Base-by-base conservation (phyloP, 2,888 invertebrate species). In the Diarsia brunnea region DNA sequence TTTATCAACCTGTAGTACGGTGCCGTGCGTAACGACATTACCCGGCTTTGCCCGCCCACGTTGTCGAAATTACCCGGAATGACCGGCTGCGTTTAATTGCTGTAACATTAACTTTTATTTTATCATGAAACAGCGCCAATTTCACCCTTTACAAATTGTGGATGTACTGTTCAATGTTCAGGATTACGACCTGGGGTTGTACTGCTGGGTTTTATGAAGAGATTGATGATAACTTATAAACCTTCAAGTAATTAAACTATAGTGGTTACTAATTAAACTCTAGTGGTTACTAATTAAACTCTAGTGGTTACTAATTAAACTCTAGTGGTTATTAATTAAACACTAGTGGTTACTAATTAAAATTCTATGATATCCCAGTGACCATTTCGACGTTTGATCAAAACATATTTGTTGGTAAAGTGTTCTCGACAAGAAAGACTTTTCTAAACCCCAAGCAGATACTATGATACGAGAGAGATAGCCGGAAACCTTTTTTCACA, bases 31-130 rank as follows among this genome's bases (percentile, higher is more conserved):
- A 68, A 73, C 75, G 60, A 69, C 63, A 79, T 80, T 63, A 69
- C 58, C 77, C 75, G 49, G 75, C 67, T 78, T 79, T 60, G 66
- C 61, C 78, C 70, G 72, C 55, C 73, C 73, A 47, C 79, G 60
- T 53, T 73, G 73, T 31, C 66, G 74, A 82, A 79, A 87, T 84
- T 85, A 78, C 74, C 49, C 76, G 79, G 74, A 80, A 81, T 85
- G 79, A 67, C 79, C 75, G 69, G 38, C 81, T 85, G 86, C 69
- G 80, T 87, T 84, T 87, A 84, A 88, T 86, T 87, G 84, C 73
- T 73, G 51, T 72, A 79, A 82, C 80, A 87, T 87, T 82, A 81
- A 87, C 76, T 89, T 89, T 87, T 89, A 87, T 89, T 85, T 87
- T 81, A 76, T 83, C 67, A 79, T 69, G 53, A 76, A 73, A 82